Percentiles rank a stretch among this genome's conserved stretches.
phyloP scores from a whole-genome alignment of 2,113 vertebrate genomes.

The Ctenomys sociabilis region DNA sequence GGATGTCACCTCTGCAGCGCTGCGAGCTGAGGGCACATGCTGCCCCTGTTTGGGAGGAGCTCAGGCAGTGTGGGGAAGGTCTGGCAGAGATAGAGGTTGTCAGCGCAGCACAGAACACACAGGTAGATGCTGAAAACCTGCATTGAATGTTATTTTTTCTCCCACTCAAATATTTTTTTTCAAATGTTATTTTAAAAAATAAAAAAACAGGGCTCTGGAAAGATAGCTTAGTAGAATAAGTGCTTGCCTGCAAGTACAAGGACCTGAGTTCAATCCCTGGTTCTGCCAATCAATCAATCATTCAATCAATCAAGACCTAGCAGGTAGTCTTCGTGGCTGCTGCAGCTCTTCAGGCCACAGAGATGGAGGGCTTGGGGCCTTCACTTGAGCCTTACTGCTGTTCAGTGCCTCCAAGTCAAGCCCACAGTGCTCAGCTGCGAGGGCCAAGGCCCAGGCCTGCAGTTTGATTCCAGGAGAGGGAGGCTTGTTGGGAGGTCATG shows the following conservation, averaged over 20 bases:
- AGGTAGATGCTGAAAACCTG: not conserved
- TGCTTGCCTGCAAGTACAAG: too few relatives aligned
- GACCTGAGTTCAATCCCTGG: too few relatives aligned
- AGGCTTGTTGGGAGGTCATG: not conserved
- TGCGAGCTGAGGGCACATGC: not conserved
- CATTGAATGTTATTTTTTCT: not conserved
- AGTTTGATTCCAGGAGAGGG: not conserved
- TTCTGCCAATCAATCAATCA: too few relatives aligned
- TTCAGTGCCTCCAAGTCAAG: not conserved
- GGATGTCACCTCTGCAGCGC: fast-evolving
- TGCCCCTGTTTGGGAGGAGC: not conserved
- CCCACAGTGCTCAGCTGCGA: not conserved
- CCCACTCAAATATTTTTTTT: not conserved
- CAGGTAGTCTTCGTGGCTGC: not conserved
- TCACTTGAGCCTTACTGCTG: not conserved
- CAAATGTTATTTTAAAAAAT: not conserved
- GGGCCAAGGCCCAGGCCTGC: too few relatives aligned
- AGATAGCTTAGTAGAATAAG: too few relatives aligned
- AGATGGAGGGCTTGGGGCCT: not conserved
- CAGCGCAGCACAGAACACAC: not conserved
- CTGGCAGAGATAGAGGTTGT: not conserved
- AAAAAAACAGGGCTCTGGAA: too few relatives aligned
- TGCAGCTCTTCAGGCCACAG: not conserved
- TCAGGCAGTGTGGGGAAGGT: not conserved
- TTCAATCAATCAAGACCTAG: not conserved